Base-by-base conservation (phyloP, 2,113 vertebrate species). In the Anolis sagrei region DNA sequence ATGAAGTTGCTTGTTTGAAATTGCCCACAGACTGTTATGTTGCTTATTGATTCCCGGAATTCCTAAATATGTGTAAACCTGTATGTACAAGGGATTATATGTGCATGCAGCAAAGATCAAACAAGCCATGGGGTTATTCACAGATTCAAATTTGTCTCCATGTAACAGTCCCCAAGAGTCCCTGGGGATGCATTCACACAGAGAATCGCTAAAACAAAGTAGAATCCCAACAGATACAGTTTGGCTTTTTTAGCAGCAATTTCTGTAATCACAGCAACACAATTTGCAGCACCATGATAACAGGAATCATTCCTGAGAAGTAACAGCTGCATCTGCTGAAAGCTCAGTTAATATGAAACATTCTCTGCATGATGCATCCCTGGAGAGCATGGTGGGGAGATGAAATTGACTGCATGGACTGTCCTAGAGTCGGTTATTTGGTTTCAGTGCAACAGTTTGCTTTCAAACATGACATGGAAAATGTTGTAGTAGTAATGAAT, bases 401-500 rank as follows among this genome's bases (percentile, higher is more conserved):
- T 7, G 73, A 54, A 86, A 90, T 86, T 86, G 90, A 91, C 89
- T 88, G 88, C 87, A 86, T 13, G 84, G 84, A 85, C 70, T 68
- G 90, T 23, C 87, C 58, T 92, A 90, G n/a, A 0, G 3, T 29
- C n/a, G 88, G 49, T 84, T 62, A 84, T 72, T 44, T 87, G 75
- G 88, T 81, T 88, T 90, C 70, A 90, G 83, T 86, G 85, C 88
- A 76, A 83, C 83, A 86, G 89, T 36, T 48, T 92, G 85, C 87
- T 88, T 85, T 83, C 34, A 64, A 88, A 49, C 19, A 9, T 69
- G 58, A 85, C 82, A 25, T 77, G 81, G 86, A 86, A 75, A 32
- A 72, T 9, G 44, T 18, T 25, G 32, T n/a, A 68, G 86, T 89
- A 77, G 81, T 77, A 89, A 89, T 89, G 86, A 85, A 90, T 87